phyloP scores from a whole-genome alignment of 2,113 vertebrate genomes.

The Periophthalmus modestus region DNA sequence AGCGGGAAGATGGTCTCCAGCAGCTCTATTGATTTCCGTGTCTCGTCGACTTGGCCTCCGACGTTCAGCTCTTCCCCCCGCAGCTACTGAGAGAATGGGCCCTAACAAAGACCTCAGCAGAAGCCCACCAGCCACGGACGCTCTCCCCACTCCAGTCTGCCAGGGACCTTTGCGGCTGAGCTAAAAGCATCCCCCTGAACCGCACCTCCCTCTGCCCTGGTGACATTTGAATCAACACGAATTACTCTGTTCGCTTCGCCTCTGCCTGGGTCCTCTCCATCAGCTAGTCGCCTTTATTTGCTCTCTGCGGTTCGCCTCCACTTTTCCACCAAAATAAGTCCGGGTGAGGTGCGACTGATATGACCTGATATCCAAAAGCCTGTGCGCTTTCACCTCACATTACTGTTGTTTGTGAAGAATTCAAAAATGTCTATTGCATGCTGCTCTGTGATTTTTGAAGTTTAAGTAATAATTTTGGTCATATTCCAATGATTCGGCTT shows the following conservation, averaged over 20 bases:
- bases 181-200: conserved; percentile 40
- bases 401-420: neutral
- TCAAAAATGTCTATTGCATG: neutral
- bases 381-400: neutral
- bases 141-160: conserved; percentile 38
- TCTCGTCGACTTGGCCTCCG: conserved; percentile 39
- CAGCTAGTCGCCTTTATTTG: neutral
- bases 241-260: conserved; percentile 44
- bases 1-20: conserved; percentile 63
- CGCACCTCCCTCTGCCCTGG: neutral
- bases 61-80: conserved; percentile 35
- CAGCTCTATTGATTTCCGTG: conserved; percentile 69
- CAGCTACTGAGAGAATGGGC: conserved; percentile 47
- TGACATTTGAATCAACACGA: conserved; percentile 66
- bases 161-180: conserved; percentile 42
- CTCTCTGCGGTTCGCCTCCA: neutral
- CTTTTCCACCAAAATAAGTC: neutral
- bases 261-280: conserved; percentile 13
- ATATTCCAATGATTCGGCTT: neutral
- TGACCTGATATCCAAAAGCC: conserved; percentile 14
- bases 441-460: neutral
- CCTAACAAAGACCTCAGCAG: conserved; percentile 67
- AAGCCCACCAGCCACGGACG: conserved; percentile 48
- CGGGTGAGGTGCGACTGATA: conserved; percentile 6
- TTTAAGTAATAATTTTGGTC: neutral